phyloP scores from a whole-genome alignment of 2,888 invertebrate species.

The Polymixis lichenea region DNA sequence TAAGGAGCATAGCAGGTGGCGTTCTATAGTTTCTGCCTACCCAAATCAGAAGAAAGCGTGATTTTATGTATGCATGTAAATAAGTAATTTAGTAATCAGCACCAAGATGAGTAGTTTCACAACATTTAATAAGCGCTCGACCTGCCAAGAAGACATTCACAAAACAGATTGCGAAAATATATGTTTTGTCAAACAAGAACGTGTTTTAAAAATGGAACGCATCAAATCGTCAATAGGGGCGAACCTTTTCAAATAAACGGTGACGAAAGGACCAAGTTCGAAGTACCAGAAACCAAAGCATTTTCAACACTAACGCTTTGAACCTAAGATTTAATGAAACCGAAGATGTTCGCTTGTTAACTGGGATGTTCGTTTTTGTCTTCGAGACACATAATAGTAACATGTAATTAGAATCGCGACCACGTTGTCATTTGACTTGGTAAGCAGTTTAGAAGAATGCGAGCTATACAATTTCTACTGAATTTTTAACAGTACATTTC shows the following conservation, averaged over 20 bases:
- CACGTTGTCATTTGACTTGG: constrained; percentile 86
- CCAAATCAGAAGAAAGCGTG: neutral
- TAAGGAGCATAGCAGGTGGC: neutral
- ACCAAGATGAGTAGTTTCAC: constrained; percentile 13
- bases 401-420: constrained; percentile 79
- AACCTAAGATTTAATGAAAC: constrained; percentile 31
- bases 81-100: constrained; percentile 11
- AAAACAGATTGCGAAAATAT: constrained; percentile 79
- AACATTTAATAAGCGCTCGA: constrained; percentile 39
- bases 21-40: neutral
- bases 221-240: constrained; percentile 83
- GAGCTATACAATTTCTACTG: constrained; percentile 73
- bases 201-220: constrained; percentile 84
- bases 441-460: constrained; percentile 81
- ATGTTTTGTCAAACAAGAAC: constrained; percentile 71
- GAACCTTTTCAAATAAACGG: constrained; percentile 70
- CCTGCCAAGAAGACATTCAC: constrained; percentile 42
- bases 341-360: constrained; percentile 47
- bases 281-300: constrained; percentile 11
- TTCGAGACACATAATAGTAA: constrained; percentile 76
- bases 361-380: constrained; percentile 65
- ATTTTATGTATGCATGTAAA: neutral
- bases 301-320: constrained; percentile 60
- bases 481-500: constrained; percentile 76
- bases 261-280: constrained; percentile 67